Conservation (phyloP, 2,888 invertebrate genomes). For the Dorcus hopei region DNA sequence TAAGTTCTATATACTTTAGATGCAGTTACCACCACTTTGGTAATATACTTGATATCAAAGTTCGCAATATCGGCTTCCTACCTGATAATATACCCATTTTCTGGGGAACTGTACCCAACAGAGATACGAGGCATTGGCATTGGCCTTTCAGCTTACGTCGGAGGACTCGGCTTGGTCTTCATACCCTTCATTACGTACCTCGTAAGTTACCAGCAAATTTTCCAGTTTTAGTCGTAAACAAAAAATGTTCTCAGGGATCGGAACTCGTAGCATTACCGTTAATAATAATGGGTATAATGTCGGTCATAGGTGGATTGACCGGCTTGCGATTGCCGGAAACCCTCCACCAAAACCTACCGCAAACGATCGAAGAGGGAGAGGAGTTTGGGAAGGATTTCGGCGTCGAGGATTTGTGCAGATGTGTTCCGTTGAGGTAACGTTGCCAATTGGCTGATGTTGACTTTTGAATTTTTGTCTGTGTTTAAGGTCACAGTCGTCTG, state of each 20-base stretch:
- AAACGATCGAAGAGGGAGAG: constrained; percentile 86
- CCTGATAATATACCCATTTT: constrained; percentile 88
- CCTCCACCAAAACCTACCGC: constrained; percentile 75
- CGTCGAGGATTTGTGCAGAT: constrained; percentile 69
- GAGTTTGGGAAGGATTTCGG: constrained; percentile 82
- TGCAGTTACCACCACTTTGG: constrained; percentile 65
- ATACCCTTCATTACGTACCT: constrained; percentile 90
- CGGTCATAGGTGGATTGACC: constrained; percentile 76
- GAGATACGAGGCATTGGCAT: constrained; percentile 86
- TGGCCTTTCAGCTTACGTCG: constrained; percentile 87
- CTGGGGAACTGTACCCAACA: constrained; percentile 88
- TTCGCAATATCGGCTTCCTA: constrained; percentile 88
- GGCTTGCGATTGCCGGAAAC: constrained; percentile 83
- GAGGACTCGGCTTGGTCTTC: constrained; percentile 81
- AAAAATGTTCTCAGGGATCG: constrained; percentile 61
- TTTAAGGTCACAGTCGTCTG: constrained; percentile 53
- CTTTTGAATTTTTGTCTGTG: constrained; percentile 15
- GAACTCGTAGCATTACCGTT: constrained; percentile 80
- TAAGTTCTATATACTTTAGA: constrained; percentile 52
- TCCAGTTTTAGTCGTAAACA: background rate
- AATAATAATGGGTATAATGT: constrained; percentile 79
- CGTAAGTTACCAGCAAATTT: constrained; percentile 54
- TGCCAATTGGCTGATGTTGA: background rate
- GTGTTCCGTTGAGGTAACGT: constrained; percentile 64
- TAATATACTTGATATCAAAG: constrained; percentile 78